Conservation (phyloP, 2,113 vertebrate genomes). For the Petromus typicus region DNA sequence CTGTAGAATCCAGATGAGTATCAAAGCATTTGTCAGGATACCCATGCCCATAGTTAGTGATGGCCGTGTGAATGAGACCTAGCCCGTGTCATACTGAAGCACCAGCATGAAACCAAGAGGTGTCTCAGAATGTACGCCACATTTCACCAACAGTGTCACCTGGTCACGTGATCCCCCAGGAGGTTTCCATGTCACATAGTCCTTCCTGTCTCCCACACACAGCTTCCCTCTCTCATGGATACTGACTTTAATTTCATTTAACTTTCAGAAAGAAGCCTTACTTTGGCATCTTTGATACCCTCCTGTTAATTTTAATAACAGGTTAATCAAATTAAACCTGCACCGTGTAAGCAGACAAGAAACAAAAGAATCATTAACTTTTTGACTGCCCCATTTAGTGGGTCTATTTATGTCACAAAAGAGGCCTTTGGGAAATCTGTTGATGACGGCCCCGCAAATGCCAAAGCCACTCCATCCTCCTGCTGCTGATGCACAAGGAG, state of each 20-base stretch:
- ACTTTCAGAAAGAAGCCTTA: background rate
- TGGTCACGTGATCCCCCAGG: background rate
- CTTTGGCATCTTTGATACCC: background rate
- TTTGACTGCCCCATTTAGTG: background rate
- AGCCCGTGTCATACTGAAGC: background rate
- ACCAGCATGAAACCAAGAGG: background rate
- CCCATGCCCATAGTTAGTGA: no score
- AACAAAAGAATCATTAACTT: background rate
- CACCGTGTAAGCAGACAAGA: background rate
- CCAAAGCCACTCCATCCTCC: no score
- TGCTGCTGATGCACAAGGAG: background rate
- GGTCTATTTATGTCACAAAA: no score
- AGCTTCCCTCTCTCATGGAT: background rate
- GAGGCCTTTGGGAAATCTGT: background rate
- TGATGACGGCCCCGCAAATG: rapidly evolving
- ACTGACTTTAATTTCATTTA: background rate
- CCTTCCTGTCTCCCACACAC: background rate
- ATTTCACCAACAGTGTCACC: background rate
- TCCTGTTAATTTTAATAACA: background rate
- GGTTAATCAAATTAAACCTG: background rate
- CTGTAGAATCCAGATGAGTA: background rate
- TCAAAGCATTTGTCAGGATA: background rate
- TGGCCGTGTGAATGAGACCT: background rate
- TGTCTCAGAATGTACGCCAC: background rate
- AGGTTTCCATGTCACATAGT: background rate